Conservation (phyloP, 2,888 invertebrate genomes). For the Leucozona laternaria region DNA sequence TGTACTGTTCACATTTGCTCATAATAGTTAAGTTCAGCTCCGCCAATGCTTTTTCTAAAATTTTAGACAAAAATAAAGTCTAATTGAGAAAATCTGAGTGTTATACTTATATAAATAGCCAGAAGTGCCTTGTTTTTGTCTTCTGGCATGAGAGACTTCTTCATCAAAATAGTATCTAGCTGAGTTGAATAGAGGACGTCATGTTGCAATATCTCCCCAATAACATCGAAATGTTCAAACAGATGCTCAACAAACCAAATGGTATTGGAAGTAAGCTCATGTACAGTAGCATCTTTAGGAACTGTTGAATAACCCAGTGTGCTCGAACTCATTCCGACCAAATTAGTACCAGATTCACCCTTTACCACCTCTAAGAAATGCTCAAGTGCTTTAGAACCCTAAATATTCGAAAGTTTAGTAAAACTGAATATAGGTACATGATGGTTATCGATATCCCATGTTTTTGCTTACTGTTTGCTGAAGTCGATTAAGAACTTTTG, state of each 20-base stretch:
- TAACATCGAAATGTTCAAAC: slow-evolving; percentile 90
- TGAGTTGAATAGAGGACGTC: slow-evolving; percentile 86
- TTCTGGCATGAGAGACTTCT: slow-evolving; percentile 83
- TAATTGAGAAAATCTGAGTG: neutral
- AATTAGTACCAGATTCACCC: slow-evolving; percentile 89
- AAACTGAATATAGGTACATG: neutral
- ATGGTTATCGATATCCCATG: no score
- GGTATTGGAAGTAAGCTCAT: slow-evolving; percentile 97
- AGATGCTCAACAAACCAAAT: slow-evolving; percentile 96
- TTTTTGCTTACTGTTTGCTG: slow-evolving; percentile 88
- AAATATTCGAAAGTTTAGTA: neutral
- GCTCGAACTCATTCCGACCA: slow-evolving; percentile 84
- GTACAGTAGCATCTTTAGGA: slow-evolving; percentile 98
- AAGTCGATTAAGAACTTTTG: slow-evolving; percentile 89
- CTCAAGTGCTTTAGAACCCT: slow-evolving; percentile 95
- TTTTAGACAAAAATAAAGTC: slow-evolving; percentile 75
- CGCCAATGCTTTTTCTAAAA: slow-evolving; percentile 92
- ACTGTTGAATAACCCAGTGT: slow-evolving; percentile 81
- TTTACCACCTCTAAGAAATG: slow-evolving; percentile 96
- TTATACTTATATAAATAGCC: slow-evolving; percentile 91
- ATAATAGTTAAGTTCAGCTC: slow-evolving; percentile 95
- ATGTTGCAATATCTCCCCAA: slow-evolving; percentile 87
- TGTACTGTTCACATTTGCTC: slow-evolving; percentile 96
- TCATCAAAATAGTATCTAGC: slow-evolving; percentile 84
- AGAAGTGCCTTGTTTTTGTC: slow-evolving; percentile 88